Base-by-base conservation (phyloP, 2,888 invertebrate species). In the Lasioglossum zephyrum region DNA sequence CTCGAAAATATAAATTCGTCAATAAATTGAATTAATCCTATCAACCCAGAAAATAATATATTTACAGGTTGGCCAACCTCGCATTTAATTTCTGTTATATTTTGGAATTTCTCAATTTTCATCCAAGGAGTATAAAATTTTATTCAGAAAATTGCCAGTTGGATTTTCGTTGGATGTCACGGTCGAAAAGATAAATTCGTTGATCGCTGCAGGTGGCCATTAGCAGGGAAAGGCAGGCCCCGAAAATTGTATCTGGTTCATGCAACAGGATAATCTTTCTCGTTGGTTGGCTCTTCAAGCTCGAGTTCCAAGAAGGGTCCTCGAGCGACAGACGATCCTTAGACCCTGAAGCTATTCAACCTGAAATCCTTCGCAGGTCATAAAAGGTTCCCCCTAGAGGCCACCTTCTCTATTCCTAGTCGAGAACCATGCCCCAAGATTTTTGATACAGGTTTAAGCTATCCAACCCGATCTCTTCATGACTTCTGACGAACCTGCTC, bases 301-400 rank as follows among this genome's bases (percentile, higher is more conserved):
- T 87, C 83, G 81, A 88, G 81, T 90, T 90, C 90, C 78, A 84
- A 84, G 90, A 88, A 90, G 81, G 81, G 87, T 77, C 86, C 84
- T 73, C 70, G 78, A 82, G 77, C 82, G 85, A 89, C 85, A 89
- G 85, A 87, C 88, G 85, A 85, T 88, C 88, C 86, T 86, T 82
- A 87, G 87, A 83, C 87, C 88, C 88, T 69, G 79, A 16, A 87
- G 88, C 87, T 88, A 87, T 88, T 89, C 87, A 84, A 84, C 87
- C 87, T 85, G 87, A 91, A 91, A 90, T 91, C 90, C 88, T 87
- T 83, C 85, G 82, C 89, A 85, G 88, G 87, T 86, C 85, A 82
- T 85, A 89, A 89, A 88, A 87, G 82, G 86, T 57, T 36, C 31
- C 31, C 60, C 69, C 69, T n/a, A n/a, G 69, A 69, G 39, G 36